Percentiles rank a stretch among this genome's conserved stretches.
Evolutionary conservation across 1,140 invertebrate genomes (phyloP).

Genomic region (Aphidius ervi): DNA sequence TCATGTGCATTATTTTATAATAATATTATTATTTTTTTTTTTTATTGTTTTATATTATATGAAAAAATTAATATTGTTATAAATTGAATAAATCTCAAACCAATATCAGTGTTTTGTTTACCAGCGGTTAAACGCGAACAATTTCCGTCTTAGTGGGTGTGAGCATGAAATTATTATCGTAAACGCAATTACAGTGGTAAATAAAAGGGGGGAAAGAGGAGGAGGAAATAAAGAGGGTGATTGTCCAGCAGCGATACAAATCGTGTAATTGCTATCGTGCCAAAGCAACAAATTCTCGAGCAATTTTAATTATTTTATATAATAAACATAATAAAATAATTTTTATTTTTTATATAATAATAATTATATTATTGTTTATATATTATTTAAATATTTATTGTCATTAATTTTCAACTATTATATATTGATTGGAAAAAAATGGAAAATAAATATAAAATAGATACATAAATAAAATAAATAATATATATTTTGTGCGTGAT

Average conservation of each 20-base stretch:
- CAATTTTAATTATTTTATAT: too few relatives aligned
- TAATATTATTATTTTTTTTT: too few relatives aligned
- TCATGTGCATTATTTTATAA: too few relatives aligned
- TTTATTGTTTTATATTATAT: not conserved
- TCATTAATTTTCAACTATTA: not conserved
- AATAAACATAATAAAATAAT: too few relatives aligned
- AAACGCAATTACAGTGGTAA: conserved; percentile 10
- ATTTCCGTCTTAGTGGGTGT: conserved; percentile 3
- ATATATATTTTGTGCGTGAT: not conserved
- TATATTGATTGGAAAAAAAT: conserved; percentile 11
- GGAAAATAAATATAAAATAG: too few relatives aligned
- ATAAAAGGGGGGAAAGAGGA: too few relatives aligned
- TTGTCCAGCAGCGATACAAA: conserved; percentile 4
- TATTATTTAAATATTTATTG: too few relatives aligned
- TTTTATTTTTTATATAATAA: too few relatives aligned
- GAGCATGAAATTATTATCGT: conserved; percentile 21
- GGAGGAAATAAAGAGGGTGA: not conserved
- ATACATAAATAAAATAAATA: not conserved
- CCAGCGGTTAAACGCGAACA: not conserved
- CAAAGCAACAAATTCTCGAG: too few relatives aligned
- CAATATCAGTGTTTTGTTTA: not conserved
- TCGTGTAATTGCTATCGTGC: conserved; percentile 9
- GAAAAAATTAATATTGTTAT: not conserved
- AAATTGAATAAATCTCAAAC: not conserved
- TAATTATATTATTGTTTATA: too few relatives aligned